Base-by-base conservation (phyloP, 1,140 invertebrate species). In the Aphelenchoides besseyi region DNA sequence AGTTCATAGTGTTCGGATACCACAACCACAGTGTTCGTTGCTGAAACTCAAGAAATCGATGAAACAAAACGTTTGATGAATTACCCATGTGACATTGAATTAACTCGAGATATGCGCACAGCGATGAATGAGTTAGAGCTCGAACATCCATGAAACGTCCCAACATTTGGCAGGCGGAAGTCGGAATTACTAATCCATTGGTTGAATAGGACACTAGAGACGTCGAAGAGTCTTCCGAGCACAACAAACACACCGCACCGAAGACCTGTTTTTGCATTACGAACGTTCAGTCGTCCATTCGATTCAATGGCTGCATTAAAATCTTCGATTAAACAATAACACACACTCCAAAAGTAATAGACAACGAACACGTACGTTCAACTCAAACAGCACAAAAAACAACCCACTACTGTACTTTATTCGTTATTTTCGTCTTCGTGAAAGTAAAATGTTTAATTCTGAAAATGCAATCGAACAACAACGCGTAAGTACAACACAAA, bases 21-120 rank as follows among this genome's bases (percentile, higher is more conserved):
- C 9, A 74, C 30, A 5, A 73, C 55, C 3, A 74, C 76, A 5
- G 35, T 67, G 41, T 74, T 74, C 3, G 67, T 12, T 8, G 71
- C 73, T 74, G 36, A 57, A 74, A 36, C 18, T 66, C 1, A 66
- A 30, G n/a, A 66, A 66, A 29, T 66, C 1, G 12, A 64, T 0
- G 18, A 29, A 37, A 2, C 30, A 2, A 59, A 57, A 37, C 41
- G 16, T n/a, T n/a, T n/a, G n/a, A n/a, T n/a, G 33, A 16, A 32
- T 53, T 35, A 73, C 71, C 41, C 37, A 66, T 73, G 28, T 67
- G 41, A 68, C 71, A 73, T 26, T 37, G 37, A 29, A 63, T 55
- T 1, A 73, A 67, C n/a, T 73, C 72, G 32, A 73, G 29, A 57
- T 73, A 73, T 41, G 16, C 23, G n/a, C 72, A 73, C n/a, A 73